Evolutionary conservation across 2,888 invertebrate species (phyloP).

Genomic region (Physocephala rufipes): DNA sequence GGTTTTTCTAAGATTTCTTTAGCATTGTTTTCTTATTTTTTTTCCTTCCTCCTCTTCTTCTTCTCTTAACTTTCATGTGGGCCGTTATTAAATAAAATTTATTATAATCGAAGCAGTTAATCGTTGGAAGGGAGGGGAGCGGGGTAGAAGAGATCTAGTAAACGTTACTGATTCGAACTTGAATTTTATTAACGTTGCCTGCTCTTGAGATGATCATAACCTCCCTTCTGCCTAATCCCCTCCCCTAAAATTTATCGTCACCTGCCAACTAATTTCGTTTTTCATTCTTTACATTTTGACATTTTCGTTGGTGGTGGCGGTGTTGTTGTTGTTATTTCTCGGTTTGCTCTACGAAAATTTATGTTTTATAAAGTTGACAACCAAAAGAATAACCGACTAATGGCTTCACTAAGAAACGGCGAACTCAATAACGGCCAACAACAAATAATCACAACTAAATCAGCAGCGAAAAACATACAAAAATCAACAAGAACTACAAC

Average conservation of each 20-base stretch:
- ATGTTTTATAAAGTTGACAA: slow-evolving; percentile 59
- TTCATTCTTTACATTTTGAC: background rate
- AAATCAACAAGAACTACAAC: slow-evolving; percentile 10
- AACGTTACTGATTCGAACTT: background rate
- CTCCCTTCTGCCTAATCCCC: slow-evolving; percentile 42
- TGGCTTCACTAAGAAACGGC: background rate
- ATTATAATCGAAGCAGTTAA: slow-evolving; percentile 41
- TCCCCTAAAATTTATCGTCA: background rate
- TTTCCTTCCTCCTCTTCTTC: slow-evolving; percentile 16
- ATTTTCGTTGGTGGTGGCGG: background rate
- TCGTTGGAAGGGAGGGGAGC: background rate
- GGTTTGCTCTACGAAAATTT: slow-evolving; percentile 50
- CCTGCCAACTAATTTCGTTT: background rate
- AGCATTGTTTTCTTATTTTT: background rate
- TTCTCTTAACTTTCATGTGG: slow-evolving; percentile 45
- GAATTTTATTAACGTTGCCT: slow-evolving; percentile 10
- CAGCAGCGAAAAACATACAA: slow-evolving; percentile 5
- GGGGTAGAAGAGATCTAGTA: too few relatives aligned
- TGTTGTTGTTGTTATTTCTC: slow-evolving; percentile 43
- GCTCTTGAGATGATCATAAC: slow-evolving; percentile 1
- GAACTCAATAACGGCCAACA: slow-evolving; percentile 15
- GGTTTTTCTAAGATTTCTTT: slow-evolving; percentile 1
- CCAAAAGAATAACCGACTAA: slow-evolving; percentile 52
- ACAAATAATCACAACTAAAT: background rate
- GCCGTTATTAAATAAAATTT: slow-evolving; percentile 56